Evolutionary conservation across 2,797 vertebrate genomes (phyloP).

Genomic region (Syngnathus rostellatus): DNA sequence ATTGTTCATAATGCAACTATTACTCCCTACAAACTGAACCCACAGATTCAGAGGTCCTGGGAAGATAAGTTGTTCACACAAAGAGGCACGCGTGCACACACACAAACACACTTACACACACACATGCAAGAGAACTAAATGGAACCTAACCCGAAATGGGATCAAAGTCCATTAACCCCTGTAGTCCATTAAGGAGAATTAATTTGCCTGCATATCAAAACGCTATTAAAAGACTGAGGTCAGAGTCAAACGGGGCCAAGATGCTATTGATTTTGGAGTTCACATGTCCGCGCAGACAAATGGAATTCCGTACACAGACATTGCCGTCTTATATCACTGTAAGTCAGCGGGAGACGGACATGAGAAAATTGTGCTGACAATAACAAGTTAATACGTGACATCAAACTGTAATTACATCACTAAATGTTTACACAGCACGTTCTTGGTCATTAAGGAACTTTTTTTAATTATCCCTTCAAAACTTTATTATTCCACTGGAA

Average conservation of each 20-base stretch:
- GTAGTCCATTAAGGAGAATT: constrained; percentile 77
- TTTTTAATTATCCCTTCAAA: not conserved
- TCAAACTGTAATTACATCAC: not conserved
- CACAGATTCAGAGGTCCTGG: constrained; percentile 38
- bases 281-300: constrained; percentile 47
- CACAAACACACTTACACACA: constrained; percentile 8
- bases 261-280: constrained; percentile 75
- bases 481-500: not conserved
- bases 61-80: constrained; percentile 21
- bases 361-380: constrained; percentile 13
- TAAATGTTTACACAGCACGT: not conserved
- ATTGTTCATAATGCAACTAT: constrained; percentile 52
- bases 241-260: constrained; percentile 65
- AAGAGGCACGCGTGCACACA: constrained; percentile 1
- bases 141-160: constrained; percentile 58
- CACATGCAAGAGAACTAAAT: constrained; percentile 47
- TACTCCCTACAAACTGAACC: constrained; percentile 51
- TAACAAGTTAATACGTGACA: not conserved
- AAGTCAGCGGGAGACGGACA: constrained; percentile 27
- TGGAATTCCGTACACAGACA: constrained; percentile 30
- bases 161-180: constrained; percentile 78
- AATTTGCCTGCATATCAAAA: constrained; percentile 86
- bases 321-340: constrained; percentile 30
- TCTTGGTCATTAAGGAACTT: not conserved
- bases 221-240: constrained; percentile 73